Conservation (phyloP, 2,113 vertebrate genomes). For the Camelus dromedarius region DNA sequence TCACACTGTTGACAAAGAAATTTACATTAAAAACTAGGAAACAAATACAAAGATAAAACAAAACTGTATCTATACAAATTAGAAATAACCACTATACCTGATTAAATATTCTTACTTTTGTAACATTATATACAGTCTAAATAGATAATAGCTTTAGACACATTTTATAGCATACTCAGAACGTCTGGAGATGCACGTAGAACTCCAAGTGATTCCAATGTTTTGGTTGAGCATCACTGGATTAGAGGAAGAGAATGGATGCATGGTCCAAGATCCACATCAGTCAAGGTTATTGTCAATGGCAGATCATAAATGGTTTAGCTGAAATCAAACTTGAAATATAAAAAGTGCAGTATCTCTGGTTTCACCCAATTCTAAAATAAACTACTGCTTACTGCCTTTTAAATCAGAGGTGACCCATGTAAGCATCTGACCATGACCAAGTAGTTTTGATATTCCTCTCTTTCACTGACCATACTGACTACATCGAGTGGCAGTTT, state of each 20-base stretch:
- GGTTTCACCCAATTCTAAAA: not conserved
- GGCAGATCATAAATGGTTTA: not conserved
- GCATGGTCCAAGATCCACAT: not conserved
- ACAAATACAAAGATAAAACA: not conserved
- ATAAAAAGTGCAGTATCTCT: not conserved
- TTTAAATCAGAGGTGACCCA: not conserved
- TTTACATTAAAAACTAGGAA: not conserved
- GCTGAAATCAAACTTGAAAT: not conserved
- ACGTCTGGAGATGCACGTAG: not conserved
- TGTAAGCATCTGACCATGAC: not conserved
- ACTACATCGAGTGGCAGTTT: not conserved
- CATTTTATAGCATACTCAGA: not conserved
- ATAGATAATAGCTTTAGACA: not conserved
- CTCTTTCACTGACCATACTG: not conserved
- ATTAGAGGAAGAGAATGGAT: not conserved
- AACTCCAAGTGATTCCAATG: not conserved
- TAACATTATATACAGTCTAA: not conserved
- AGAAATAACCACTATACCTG: not conserved
- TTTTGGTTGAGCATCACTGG: not conserved
- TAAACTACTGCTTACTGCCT: not conserved
- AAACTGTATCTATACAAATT: not conserved
- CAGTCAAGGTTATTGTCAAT: not conserved
- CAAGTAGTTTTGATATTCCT: not conserved
- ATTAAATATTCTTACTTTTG: not conserved
- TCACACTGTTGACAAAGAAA: not conserved